Evolutionary conservation across 2,888 invertebrate genomes (phyloP), one percentile per base, ranked within the genome.

Genomic region (Electrophaes corylata): DNA sequence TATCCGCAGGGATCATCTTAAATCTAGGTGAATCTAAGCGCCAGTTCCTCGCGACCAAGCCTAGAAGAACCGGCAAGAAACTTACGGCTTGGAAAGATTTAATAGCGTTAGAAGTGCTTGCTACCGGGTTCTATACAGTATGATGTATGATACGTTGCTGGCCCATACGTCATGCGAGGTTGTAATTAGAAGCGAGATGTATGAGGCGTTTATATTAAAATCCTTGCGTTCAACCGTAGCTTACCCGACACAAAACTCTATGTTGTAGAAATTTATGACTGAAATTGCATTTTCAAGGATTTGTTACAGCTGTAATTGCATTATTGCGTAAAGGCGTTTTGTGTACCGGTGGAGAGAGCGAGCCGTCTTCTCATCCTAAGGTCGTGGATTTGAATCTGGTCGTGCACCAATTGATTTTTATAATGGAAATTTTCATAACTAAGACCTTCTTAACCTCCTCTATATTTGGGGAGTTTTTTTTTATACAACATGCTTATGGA

Each of bases 161-260:
- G 44, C 33, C n/a, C 35, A 53, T 56, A 49, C 35, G 44, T 53
- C 46, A 49, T 4, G 40, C 20, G 45, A 6, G 18, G n/a, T 53
- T 60, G 41, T 48, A 60, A 51, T 57, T 57, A 58, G 5, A 41
- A 49, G n/a, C 39, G 29, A 51, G 48, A 58, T 48, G 39, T 48
- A 57, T 29, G 43, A 40, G 20, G 12, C 41, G 47, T 10, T 46
- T 23, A 19, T 41, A 57, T 57, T 57, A 57, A 47, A 57, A 47
- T 16, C 19, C 45, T 56, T 19, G 35, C 14, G 10, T 14, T 14
- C 37, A 8, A 14, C 23, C 20, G 12, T 37, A 39, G 4, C 23
- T 43, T n/a, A 48, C 44, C 29, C 11, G 41, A 20, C 5, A 41
- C 19, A 12, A 20, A 20, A 37, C 39, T 39, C 39, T 18, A 39